Evolutionary conservation across 1,140 invertebrate genomes (phyloP), one percentile per base, ranked within the genome.

Genomic region (Pseudomyrmex flavicornis): DNA sequence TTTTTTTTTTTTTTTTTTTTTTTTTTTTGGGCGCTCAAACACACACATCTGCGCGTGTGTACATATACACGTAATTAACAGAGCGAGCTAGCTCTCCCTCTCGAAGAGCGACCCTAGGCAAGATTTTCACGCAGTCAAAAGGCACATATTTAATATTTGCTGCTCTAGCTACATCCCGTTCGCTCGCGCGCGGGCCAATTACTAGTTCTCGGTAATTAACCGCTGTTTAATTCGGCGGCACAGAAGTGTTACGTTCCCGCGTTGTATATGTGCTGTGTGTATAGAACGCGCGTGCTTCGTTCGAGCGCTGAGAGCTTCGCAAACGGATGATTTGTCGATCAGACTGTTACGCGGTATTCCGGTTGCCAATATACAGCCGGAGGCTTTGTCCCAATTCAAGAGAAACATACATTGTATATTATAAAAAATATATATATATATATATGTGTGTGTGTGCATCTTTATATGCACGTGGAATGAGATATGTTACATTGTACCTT

Each of bases 1-100:
- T 22, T 85, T 85, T 68, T 73, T 73, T 85, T 87, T 85, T 85
- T 68, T 77, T 73, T 87, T 87, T 35, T 35, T 35, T 35, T 35
- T 5, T 35, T 35, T 35, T 35, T 35, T 2, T 35, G n/a, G n/a
- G 44, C 82, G 62, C 35, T 83, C 59, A 26, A 35, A 73, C 7
- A 59, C 50, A 75, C 79, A 80, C 50, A 1, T 76, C 26, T 48
- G 35, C 70, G 22, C 50, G 59, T 62, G 59, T 62, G 59, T 46
- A n/a, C 35, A 35, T 75, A 26, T 56, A n/a, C 59, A 44, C 50
- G 50, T 75, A 22, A 35, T 82, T 63, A 82, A 75, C 58, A 73
- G 59, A 82, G 48, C 68, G 77, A 73, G 50, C 35, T 20, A 22
- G 50, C 70, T 74, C 72, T 48, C 58, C 26, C 48, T 35, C 35